Base-by-base conservation (phyloP, 2,888 invertebrate genomes). In the Coelopa pilipes region DNA sequence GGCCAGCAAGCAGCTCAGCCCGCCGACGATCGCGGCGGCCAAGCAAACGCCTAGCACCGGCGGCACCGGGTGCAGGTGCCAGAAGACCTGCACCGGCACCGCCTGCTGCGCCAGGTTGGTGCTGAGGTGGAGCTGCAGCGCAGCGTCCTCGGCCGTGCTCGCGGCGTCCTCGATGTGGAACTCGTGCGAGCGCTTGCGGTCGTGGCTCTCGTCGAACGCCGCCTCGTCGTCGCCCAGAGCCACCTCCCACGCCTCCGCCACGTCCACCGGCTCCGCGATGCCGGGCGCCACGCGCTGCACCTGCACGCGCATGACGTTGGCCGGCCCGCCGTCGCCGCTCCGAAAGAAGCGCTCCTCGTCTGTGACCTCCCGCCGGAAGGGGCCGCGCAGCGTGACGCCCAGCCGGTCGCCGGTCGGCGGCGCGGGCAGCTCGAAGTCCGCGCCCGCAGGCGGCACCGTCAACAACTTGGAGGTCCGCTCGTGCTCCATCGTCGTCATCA, bases 51-150 rank as follows among this genome's bases (percentile, higher is more conserved):
- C 75, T 0, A 47, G 15, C 1, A 49, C 15, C 10, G 66, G 19
- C 0, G 75, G 75, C 10, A 78, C 34, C 4, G 62, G 70, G 2
- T 65, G 68, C 11, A 68, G 60, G 3, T 70, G 70, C 47, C 75
- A 75, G n/a, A 50, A 55, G 21, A 78, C 7, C 57, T 76, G 75
- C 50, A 80, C 11, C 0, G 78, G 34, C 7, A 80, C 50, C 34
- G n/a, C n/a, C 1, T 34, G 9, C 7, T 0, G n/a, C 12, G 15
- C 24, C 53, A 17, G 45, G n/a, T 19, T 53, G 5, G 70, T 17
- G n/a, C 13, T 60, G 45, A 70, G 34, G 34, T 53, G 34, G 10
- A 62, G 1, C 0, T 34, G 24, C 1, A 63, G 15, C 17, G 46
- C n/a, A n/a, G 34, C 21, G 0, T 21, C 62, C 1, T 21, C 17